Evolutionary conservation across 2,113 vertebrate genomes (phyloP), one percentile per base, ranked within the genome.

Genomic region (Crotophaga sulcirostris): DNA sequence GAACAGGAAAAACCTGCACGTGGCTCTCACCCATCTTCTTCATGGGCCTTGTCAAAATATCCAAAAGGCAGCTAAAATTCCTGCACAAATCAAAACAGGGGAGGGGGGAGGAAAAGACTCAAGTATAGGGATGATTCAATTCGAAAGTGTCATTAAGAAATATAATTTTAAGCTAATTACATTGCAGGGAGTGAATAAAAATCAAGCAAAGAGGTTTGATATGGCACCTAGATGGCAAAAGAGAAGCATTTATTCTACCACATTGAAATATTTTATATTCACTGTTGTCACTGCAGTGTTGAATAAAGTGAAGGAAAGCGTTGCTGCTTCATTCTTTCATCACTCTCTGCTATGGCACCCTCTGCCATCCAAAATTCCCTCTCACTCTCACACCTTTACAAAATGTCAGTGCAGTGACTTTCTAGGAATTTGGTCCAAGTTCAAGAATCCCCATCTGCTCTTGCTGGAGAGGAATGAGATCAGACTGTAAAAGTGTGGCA

Each of bases 391-490:
- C 91, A 96, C 94, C 92, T 94, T 95, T 49, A 75, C 47, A 89
- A 72, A 91, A 94, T 76, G 89, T 87, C 94, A 91, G 28, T 24
- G 49, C 66, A 87, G 73, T 56, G 75, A 74, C 94, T 97, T 96
- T 96, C 91, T 63, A 95, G 94, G 95, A 96, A 96, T 87, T 94
- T 93, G 87, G 90, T 85, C 75, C 34, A 69, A 94, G 94, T 73
- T 95, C 91, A 95, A 95, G 68, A 87, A 89, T 89, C 69, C 44
- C 94, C 96, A 96, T 96, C 94, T 97, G 93, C 69, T 94, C 87
- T 89, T 2, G 0, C 1, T 75, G 87, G 80, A 92, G 59, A 66
- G 33, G 78, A 58, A 83, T 73, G 78, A 93, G 93, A 79, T 93
- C 94, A 93, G 95, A 79, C 83, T 96, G 42, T 17, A 89, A 90